These are phyloP conservation scores for Sparus aurata DNA, from an alignment of 2,797 vertebrate genomes.

Conservation along the genomic window DNA sequence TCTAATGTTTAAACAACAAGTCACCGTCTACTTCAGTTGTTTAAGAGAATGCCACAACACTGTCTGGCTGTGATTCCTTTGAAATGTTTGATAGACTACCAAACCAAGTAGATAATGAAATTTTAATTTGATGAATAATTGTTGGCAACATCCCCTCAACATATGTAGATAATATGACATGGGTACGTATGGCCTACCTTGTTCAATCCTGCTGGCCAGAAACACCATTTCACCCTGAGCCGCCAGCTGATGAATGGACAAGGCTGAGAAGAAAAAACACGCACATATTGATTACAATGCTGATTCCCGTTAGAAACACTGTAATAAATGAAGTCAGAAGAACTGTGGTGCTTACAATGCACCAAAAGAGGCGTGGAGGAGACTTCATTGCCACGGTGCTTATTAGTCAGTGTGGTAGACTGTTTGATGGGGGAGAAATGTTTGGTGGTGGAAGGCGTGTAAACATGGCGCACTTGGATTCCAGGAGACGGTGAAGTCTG, in stretches of 20 bases:
- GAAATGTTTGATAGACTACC: too few relatives aligned
- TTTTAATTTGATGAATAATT: too few relatives aligned
- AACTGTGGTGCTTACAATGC: conserved; percentile 90
- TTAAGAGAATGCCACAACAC: too few relatives aligned
- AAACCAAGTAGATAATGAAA: too few relatives aligned
- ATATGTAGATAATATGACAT: too few relatives aligned
- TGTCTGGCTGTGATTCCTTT: too few relatives aligned
- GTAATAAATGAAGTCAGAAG: not conserved
- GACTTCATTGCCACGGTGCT: conserved; percentile 97
- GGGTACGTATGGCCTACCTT: conserved; percentile 84
- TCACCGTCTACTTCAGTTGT: too few relatives aligned
- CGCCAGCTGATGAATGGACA: conserved; percentile 97
- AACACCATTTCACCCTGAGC: conserved; percentile 99
- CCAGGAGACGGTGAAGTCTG: conserved; percentile 97
- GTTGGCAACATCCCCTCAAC: too few relatives aligned
- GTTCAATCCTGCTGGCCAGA: conserved; percentile 96
- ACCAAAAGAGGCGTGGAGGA: conserved; percentile 96
- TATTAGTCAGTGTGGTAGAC: conserved; percentile 98
- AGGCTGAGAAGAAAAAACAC: conserved; percentile 80
- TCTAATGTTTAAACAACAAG: too few relatives aligned
- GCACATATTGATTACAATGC: not conserved
- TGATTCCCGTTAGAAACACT: not conserved
- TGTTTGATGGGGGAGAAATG: conserved; percentile 99
- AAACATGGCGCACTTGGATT: conserved; percentile 97
- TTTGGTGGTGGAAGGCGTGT: conserved; percentile 98